Evolutionary conservation across 2,888 invertebrate genomes (phyloP), one percentile per base, ranked within the genome.

Genomic region (Incurvaria masculella): DNA sequence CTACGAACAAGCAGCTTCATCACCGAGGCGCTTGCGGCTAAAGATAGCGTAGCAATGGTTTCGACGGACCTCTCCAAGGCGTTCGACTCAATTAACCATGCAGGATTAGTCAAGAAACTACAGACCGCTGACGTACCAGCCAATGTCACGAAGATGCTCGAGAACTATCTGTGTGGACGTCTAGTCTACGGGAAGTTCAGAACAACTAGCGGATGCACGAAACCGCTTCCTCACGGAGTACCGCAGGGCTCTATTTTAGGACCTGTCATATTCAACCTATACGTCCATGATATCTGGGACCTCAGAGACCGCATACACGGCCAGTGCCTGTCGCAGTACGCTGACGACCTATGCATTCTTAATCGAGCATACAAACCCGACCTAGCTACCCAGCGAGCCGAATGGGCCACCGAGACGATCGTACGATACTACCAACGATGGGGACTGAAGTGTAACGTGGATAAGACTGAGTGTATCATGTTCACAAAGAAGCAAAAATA

Each of bases 21-120:
- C n/a, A 33, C 21, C 27, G 23, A 38, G 1, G 42, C 40, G 27
- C 42, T 47, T 5, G 21, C 17, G 11, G 4, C 6, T n/a, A 33
- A 33, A n/a, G 33, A 33, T n/a, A 41, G 38, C 45, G 48, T 48
- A 4, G 49, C 49, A 10, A 51, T 51, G 47, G 41, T 46, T 16
- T 48, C 42, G 1, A 51, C 51, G 8, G 48, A 51, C 17, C 26
- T 51, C 2, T 33, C 21, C 6, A 51, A 51, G 38, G 48, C 51
- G 17, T 50, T 50, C 21, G 48, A 51, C 47, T 42, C 38, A 42
- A 51, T 51, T 21, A 38, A 46, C 18, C 51, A 48, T 19, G 17
- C 17, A 41, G 51, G 51, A 19, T 43, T 49, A 14, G 39, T 16
- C n/a, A 47, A 44, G 42, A 51, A 51, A 17, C 47, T 51, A 8